A percentile compares a stretch with the other conserved stretches of the same genome.
Conservation (phyloP, 2,888 invertebrate genomes). For the Nymphalis c-album region DNA sequence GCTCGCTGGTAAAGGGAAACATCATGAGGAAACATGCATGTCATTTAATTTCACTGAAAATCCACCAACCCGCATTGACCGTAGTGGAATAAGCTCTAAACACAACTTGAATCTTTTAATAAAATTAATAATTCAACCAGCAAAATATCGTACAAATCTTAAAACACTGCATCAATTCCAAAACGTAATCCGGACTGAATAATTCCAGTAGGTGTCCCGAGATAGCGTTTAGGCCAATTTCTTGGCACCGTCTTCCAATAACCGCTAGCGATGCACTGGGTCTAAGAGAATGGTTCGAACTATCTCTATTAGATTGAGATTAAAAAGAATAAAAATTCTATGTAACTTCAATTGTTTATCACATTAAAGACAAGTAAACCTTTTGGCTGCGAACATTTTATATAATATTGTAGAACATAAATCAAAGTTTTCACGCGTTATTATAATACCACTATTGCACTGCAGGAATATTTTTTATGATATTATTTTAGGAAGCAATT, state of each 20-base stretch:
- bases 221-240: constrained; percentile 64
- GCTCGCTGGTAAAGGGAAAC: too few relatives aligned
- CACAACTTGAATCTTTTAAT: too few relatives aligned
- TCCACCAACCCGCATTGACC: too few relatives aligned
- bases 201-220: constrained; percentile 51
- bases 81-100: too few relatives aligned
- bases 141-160: constrained; percentile 1
- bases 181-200: constrained; percentile 56
- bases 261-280: constrained; percentile 33
- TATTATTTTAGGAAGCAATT: too few relatives aligned
- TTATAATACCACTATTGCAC: too few relatives aligned
- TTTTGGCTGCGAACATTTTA: not conserved
- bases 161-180: constrained; percentile 34
- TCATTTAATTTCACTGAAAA: too few relatives aligned
- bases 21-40: too few relatives aligned
- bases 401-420: too few relatives aligned
- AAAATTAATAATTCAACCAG: too few relatives aligned
- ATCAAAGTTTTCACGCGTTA: too few relatives aligned
- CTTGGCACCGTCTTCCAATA: constrained; percentile 64
- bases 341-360: not conserved
- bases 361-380: not conserved
- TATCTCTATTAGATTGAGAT: constrained; percentile 19
- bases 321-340: constrained; percentile 7
- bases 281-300: constrained; percentile 11
- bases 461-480: too few relatives aligned